Evolutionary conservation across 2,113 vertebrate genomes (phyloP).

Genomic region (Athene noctua): DNA sequence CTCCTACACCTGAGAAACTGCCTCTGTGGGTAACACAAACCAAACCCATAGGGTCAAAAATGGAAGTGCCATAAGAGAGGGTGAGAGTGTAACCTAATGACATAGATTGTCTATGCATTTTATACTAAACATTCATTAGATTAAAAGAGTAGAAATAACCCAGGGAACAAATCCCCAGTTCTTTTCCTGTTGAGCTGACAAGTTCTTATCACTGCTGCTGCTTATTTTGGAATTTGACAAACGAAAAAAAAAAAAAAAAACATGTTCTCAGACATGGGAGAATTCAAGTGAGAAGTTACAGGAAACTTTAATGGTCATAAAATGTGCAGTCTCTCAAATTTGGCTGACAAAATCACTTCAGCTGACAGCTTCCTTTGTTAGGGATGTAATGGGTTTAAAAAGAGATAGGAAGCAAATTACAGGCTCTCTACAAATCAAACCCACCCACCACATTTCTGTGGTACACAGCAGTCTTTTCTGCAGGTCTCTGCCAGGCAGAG

Average conservation of each 20-base stretch:
- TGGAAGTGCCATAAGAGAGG: not conserved
- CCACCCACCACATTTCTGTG: not conserved
- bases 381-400: conserved; percentile 17
- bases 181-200: not conserved
- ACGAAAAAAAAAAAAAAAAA: accelerated
- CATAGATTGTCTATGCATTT: not conserved
- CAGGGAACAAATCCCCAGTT: not conserved
- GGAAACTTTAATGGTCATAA: conserved; percentile 42
- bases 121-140: not conserved
- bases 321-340: conserved; percentile 16
- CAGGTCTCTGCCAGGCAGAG: not conserved
- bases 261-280: not conserved
- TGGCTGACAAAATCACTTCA: conserved; percentile 40
- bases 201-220: not conserved
- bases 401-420: conserved; percentile 33
- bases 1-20: not conserved
- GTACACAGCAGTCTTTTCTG: not conserved
- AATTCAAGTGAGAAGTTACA: conserved; percentile 8
- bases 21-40: not conserved
- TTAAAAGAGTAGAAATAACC: not conserved
- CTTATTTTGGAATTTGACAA: conserved; percentile 23
- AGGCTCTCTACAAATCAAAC: conserved; percentile 34
- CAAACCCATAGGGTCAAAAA: not conserved
- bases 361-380: conserved; percentile 44
- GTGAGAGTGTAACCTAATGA: not conserved